A percentile compares a stretch with the other conserved stretches of the same genome.
These are phyloP conservation scores for Platyscapa corneri DNA, from an alignment of 1,140 invertebrate genomes.

Conservation along the genomic window DNA sequence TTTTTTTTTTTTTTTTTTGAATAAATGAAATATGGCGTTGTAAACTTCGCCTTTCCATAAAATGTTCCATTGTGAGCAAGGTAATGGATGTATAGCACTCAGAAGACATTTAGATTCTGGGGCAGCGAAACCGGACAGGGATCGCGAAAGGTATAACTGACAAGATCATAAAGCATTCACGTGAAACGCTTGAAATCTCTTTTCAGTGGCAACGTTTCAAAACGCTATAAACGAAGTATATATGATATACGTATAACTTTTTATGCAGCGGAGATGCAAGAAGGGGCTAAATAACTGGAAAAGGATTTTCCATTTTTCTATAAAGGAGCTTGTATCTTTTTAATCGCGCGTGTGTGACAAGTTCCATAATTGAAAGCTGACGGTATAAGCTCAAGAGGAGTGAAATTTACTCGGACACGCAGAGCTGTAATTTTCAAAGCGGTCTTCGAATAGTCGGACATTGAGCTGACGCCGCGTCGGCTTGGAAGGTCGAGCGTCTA, in stretches of 20 bases:
- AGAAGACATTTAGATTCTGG: background rate
- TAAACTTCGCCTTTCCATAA: background rate
- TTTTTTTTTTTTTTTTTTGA: no score
- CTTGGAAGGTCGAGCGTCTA: no score
- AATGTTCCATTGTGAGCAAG: background rate
- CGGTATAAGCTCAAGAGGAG: background rate
- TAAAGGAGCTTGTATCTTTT: background rate
- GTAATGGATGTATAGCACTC: background rate
- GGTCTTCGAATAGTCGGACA: background rate
- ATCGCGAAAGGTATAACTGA: background rate
- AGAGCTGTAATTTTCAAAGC: background rate
- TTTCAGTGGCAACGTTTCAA: background rate
- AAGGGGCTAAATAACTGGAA: background rate
- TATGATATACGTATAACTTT: background rate
- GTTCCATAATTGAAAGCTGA: background rate
- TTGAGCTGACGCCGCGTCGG: background rate
- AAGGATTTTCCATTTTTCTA: background rate
- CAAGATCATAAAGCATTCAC: background rate
- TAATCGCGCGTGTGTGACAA: background rate
- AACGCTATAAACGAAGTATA: background rate
- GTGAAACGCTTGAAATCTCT: background rate
- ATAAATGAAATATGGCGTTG: background rate
- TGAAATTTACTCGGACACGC: conserved; percentile 9
- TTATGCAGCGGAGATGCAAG: background rate
- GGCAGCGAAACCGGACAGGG: background rate